These are phyloP conservation scores for Ferdinandea cuprea DNA, from an alignment of 2,888 invertebrate genomes.

Conservation along the genomic window DNA sequence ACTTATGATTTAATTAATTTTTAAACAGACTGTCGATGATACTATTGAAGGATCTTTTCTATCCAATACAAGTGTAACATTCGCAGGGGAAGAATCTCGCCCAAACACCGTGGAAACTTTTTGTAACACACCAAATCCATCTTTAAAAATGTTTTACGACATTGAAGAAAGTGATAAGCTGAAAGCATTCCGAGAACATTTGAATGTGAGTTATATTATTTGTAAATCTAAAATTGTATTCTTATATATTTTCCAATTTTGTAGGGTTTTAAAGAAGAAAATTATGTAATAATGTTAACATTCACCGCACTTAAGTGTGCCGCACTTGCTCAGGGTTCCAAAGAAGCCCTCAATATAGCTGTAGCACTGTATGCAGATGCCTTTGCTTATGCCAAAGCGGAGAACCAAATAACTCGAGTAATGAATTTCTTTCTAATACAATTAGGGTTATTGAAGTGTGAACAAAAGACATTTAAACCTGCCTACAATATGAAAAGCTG, in stretches of 20 bases:
- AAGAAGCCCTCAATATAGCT: conserved; percentile 80
- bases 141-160: conserved; percentile 79
- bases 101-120: conserved; percentile 79
- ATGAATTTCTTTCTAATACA: conserved; percentile 81
- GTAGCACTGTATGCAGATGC: conserved; percentile 79
- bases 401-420: conserved; percentile 80
- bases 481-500: conserved; percentile 80
- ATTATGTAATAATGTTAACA: conserved; percentile 80
- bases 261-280: conserved; percentile 80
- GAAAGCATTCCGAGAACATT: conserved; percentile 78
- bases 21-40: conserved; percentile 33
- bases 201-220: conserved; percentile 77
- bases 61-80: conserved; percentile 74
- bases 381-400: conserved; percentile 80
- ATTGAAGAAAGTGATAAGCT: conserved; percentile 79
- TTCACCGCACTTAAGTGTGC: conserved; percentile 82
- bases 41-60: conserved; percentile 75
- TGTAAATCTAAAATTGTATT: background rate
- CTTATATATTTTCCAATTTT: conserved; percentile 1
- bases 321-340: conserved; percentile 79
- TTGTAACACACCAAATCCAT: conserved; percentile 79
- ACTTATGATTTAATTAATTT: no score
- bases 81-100: conserved; percentile 60
- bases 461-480: conserved; percentile 80
- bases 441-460: conserved; percentile 80